Evolutionary conservation across 1,140 invertebrate species (phyloP), one percentile per base, ranked within the genome.

Genomic region (Eumaeus atala): DNA sequence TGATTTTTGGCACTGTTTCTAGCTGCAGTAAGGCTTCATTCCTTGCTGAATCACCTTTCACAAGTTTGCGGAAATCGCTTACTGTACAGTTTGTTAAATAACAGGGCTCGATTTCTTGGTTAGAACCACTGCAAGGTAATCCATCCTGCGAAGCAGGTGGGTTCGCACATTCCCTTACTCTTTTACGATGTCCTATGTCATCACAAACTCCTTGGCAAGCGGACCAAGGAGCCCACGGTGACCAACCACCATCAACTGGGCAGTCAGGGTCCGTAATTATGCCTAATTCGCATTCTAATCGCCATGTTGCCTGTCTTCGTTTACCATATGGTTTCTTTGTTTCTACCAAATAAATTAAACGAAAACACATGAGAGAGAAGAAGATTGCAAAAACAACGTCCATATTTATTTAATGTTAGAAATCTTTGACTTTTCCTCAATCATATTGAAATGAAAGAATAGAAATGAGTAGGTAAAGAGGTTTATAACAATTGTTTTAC

Each of bases 171-270:
- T 68, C 62, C 61, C 81, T 67, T 6, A 34, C 61, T 52, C 77
- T 62, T 58, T 53, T 69, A 9, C 70, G 64, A 48, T 78, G 72
- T n/a, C 83, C 83, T 4, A 69, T 51, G 47, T 72, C 66, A 51
- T 80, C 77, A 51, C 83, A 86, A 1, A 60, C 36, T 7, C 83
- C 80, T 16, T 65, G 67, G 48, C 83, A 86, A 2, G 49, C 14
- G 3, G 74, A 74, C 83, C 83, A 86, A 0, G 76, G 37, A 2
- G 58, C 57, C 83, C 83, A 86, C 6, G 74, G 49, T 0, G 77
- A 66, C 83, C 83, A 86, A 7, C 74, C 73, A 12, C 83, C 83
- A 33, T 84, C 80, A 10, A 83, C 58, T 16, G 83, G 83, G 52
- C 83, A 86, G 0, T 83, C 80, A 3, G 64, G 47, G 50, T 86